Evolutionary conservation across 1,140 invertebrate genomes (phyloP), one percentile per base, ranked within the genome.

Genomic region (Diorhabda elongata): DNA sequence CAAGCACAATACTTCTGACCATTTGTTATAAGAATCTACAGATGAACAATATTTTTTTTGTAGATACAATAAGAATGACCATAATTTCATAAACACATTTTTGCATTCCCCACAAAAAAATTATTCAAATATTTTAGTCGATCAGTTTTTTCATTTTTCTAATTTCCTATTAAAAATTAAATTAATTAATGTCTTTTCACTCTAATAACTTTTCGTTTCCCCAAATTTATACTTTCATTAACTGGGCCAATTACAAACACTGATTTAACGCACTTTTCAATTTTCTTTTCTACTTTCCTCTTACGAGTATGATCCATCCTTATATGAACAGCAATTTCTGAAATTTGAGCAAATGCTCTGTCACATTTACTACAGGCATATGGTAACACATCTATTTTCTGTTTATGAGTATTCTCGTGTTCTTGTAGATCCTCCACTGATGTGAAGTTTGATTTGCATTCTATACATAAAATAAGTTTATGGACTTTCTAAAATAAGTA

Each of bases 361-460:
- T 75, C 71, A 62, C 76, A 77, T 60, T 73, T 75, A 42, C 70
- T 75, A 67, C 76, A 77, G 8, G 75, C 76, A 60, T 73, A 77
- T n/a, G 74, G 75, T 11, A 72, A 43, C 2, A 73, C 45, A 5
- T 59, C 69, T 0, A 75, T 47, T n/a, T 75, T 52, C 41, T 73
- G 69, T 7, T 61, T 67, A 62, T 76, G 75, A 7, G 60, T 71
- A n/a, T 69, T 71, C 52, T 75, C 73, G 59, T 76, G 75, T 42
- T 71, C 9, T 58, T 68, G 63, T 5, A 76, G 59, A 58, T 75
- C 70, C 4, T 67, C 45, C 7, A 43, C 66, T 8, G 56, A 60
- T 7, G 58, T 62, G 59, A 75, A 76, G 8, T 66, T 45, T 44
- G 59, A 69, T 58, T 74, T 72, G 70, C 75, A 76, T 6, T 71